These are phyloP conservation scores for Pseudorhiza aurosa DNA, from an alignment of 30 jellyfish, hydroid and myxozoan genomes.

Conservation along the genomic window DNA sequence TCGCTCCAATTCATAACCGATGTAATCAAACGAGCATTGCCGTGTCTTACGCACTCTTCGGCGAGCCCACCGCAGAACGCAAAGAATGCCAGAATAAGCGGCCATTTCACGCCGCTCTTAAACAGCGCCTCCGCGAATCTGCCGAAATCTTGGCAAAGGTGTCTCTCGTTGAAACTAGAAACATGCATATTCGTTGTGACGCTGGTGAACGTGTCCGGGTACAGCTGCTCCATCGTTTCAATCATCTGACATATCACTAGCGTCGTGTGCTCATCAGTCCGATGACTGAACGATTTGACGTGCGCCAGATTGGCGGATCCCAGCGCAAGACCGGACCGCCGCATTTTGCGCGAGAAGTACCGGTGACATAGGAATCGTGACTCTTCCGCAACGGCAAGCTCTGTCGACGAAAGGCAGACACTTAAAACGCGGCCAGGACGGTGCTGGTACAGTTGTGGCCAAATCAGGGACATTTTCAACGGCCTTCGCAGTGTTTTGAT, in stretches of 20 bases:
- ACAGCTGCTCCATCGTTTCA: conserved; percentile 55
- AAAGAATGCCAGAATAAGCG: conserved; percentile 55
- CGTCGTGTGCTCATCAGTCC: conserved; percentile 68
- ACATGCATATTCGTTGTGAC: conserved; percentile 41
- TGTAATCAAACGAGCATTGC: conserved; percentile 33
- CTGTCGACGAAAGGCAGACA: not conserved
- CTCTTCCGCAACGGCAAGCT: conserved; percentile 38
- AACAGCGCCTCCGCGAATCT: conserved; percentile 65
- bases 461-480: conserved; percentile 44
- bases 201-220: conserved; percentile 60
- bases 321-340: conserved; percentile 58
- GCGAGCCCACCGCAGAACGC: conserved; percentile 77
- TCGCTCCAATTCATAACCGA: conserved; percentile 61
- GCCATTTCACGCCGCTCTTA: conserved; percentile 62
- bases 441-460: conserved; percentile 64
- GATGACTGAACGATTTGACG: conserved; percentile 31
- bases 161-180: conserved; percentile 60
- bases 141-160: conserved; percentile 59
- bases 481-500: not conserved
- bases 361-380: conserved; percentile 76
- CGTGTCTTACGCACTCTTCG: conserved; percentile 72
- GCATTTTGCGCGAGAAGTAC: conserved; percentile 61
- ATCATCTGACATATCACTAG: conserved; percentile 54
- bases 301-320: conserved; percentile 61
- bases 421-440: conserved; percentile 41